Conservation (phyloP, 2,797 vertebrate species). For the Pogoniulus pusillus region DNA sequence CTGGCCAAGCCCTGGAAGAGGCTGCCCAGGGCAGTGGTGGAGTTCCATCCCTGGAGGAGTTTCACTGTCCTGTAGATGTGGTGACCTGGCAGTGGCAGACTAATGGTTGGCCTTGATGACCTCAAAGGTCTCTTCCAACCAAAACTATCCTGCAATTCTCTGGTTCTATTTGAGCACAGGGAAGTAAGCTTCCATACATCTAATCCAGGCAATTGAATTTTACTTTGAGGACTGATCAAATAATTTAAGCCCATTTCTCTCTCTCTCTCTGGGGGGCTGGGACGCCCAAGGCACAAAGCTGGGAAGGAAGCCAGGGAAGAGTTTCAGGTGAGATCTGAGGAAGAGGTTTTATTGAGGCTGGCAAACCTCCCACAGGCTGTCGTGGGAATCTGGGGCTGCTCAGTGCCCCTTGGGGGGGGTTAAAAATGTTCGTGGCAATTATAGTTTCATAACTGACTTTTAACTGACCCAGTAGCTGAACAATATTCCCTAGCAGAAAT, state of each 20-base stretch:
- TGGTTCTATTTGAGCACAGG: not conserved
- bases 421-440: not conserved
- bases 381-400: not conserved
- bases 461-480: not conserved
- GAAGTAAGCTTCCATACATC: not conserved
- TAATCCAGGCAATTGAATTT: not conserved
- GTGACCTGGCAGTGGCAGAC: no score
- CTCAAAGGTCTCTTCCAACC: no score
- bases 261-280: not conserved
- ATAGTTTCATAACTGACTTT: not conserved
- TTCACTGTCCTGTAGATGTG: no score
- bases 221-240: not conserved
- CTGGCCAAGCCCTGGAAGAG: no score
- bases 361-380: not conserved
- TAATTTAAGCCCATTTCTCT: not conserved
- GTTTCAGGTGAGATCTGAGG: not conserved
- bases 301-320: not conserved
- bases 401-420: rapidly evolving
- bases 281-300: not conserved
- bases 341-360: not conserved
- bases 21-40: no score
- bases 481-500: not conserved
- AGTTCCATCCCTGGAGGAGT: no score
- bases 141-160: no score
- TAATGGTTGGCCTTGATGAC: no score